Percentiles rank a stretch among this genome's conserved stretches.
These are phyloP conservation scores for Enteromius thamalakanensis DNA, from an alignment of 2,797 vertebrate species.

Conservation along the genomic window DNA sequence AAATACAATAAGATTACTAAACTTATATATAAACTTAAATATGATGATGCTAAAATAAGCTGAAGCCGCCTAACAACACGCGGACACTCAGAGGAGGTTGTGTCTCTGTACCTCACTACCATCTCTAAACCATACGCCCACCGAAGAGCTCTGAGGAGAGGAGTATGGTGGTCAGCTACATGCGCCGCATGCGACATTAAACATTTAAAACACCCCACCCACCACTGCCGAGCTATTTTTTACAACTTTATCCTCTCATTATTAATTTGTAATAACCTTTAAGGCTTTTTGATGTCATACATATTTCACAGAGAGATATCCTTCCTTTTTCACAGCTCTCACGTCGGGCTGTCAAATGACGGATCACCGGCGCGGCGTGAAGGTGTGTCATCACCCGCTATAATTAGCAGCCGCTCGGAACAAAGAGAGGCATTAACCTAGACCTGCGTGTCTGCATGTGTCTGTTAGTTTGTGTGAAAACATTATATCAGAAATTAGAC, in stretches of 20 bases:
- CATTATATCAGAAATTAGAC: constrained; percentile 14
- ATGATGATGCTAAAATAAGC: too few species aligned
- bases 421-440: constrained; percentile 58
- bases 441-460: not conserved
- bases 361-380: constrained; percentile 67
- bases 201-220: constrained; percentile 78
- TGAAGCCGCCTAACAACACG: not conserved
- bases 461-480: constrained; percentile 25
- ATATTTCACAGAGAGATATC: constrained; percentile 84
- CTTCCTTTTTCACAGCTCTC: constrained; percentile 68
- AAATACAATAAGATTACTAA: too few species aligned
- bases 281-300: constrained; percentile 85
- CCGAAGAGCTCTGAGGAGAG: constrained; percentile 51
- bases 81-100: not conserved
- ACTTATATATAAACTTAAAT: too few species aligned
- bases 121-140: constrained; percentile 29
- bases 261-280: constrained; percentile 88
- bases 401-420: constrained; percentile 77
- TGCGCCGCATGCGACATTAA: constrained; percentile 76
- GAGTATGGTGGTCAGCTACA: constrained; percentile 56
- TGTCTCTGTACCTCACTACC: not conserved
- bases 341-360: constrained; percentile 73
- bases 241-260: constrained; percentile 78
- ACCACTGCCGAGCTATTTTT: constrained; percentile 79
- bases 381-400: constrained; percentile 70